Conservation (phyloP, 2,888 invertebrate genomes). For the Leptinotarsa juncta region DNA sequence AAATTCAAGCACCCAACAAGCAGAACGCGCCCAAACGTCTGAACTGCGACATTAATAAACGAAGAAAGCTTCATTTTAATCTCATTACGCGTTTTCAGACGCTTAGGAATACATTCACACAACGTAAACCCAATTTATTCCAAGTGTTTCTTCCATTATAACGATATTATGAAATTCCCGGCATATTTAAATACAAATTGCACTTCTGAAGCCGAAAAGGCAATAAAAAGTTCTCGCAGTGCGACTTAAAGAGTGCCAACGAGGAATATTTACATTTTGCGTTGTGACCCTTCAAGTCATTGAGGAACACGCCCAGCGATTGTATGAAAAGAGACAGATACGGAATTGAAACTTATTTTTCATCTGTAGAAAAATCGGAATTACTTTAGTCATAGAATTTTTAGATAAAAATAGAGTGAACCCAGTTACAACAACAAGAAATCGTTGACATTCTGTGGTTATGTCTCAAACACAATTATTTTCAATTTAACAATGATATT, state of each 20-base stretch:
- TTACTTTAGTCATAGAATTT: no score
- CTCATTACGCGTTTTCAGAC: neutral
- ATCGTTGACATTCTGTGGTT: no score
- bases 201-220: constrained; percentile 55
- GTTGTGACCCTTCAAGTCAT: constrained; percentile 39
- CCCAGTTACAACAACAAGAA: no score
- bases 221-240: constrained; percentile 57
- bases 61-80: neutral
- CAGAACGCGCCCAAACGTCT: neutral
- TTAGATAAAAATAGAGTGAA: no score
- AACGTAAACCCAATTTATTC: constrained; percentile 10
- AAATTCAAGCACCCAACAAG: neutral
- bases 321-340: constrained; percentile 21
- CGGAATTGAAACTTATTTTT: constrained; percentile 9
- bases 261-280: constrained; percentile 55
- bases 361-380: neutral
- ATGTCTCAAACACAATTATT: no score
- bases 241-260: constrained; percentile 56
- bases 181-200: constrained; percentile 59
- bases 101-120: neutral
- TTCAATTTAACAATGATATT: no score
- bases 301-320: constrained; percentile 14
- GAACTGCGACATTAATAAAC: neutral
- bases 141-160: constrained; percentile 13
- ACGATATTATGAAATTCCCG: constrained; percentile 12